Evolutionary conservation across 2,113 vertebrate species (phyloP).

Genomic region (Macroglossus sobrinus): DNA sequence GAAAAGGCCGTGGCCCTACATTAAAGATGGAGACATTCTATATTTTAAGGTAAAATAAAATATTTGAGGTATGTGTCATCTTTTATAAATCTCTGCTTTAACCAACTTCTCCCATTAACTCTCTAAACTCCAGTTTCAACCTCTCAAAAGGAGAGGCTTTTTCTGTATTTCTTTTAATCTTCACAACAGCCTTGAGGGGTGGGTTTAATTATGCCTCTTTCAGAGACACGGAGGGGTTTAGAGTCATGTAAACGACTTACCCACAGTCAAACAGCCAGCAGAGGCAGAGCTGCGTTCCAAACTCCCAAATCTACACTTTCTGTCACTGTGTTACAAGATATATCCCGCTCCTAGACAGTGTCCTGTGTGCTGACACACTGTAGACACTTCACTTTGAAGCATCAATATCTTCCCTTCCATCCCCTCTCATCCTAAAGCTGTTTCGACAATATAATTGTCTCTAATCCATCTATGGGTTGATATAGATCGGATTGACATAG

Average conservation of each 20-base stretch:
- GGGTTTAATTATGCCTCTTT: not conserved
- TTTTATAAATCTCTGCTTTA: not conserved
- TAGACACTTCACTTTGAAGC: not conserved
- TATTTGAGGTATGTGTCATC: not conserved
- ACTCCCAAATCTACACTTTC: not conserved
- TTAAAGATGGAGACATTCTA: not conserved
- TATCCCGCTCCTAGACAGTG: not conserved
- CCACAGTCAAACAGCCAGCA: not conserved
- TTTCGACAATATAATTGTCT: not conserved
- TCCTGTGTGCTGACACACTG: fast-evolving
- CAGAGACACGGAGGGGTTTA: not conserved
- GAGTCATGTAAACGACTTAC: not conserved
- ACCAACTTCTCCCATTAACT: not conserved
- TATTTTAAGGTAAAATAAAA: not conserved
- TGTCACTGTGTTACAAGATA: fast-evolving
- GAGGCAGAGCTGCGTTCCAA: not conserved
- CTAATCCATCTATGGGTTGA: not conserved
- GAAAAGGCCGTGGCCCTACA: not conserved
- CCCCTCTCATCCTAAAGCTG: not conserved
- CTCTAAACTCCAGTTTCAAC: not conserved
- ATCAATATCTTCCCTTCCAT: not conserved
- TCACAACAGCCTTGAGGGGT: not conserved
- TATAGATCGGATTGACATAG: not conserved
- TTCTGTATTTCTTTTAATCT: not conserved
- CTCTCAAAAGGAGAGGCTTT: not conserved